These are phyloP conservation scores for Watsonalla cultraria DNA, from an alignment of 2,888 invertebrate genomes.

Conservation along the genomic window DNA sequence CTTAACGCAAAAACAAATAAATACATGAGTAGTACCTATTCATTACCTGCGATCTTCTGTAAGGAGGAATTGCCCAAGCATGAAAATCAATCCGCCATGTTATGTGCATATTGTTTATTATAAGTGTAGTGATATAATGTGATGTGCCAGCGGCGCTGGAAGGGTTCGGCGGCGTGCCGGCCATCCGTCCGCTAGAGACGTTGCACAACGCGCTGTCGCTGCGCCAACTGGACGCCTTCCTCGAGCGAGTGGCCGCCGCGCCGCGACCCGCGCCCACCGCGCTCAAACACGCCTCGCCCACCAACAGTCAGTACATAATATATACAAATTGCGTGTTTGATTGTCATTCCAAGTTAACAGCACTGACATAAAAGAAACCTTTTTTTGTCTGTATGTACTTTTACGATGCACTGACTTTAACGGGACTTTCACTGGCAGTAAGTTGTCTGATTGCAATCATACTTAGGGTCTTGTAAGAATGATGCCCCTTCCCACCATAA, in stretches of 20 bases:
- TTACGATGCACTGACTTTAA: no score
- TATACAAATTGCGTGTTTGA: background rate
- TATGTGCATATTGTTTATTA: constrained; percentile 3
- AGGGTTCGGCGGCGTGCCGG: constrained; percentile 95
- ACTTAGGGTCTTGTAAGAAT: no score
- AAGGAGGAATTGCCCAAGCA: no score
- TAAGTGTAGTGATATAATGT: background rate
- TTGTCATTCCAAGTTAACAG: background rate
- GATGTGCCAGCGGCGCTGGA: constrained; percentile 81
- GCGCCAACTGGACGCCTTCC: constrained; percentile 92
- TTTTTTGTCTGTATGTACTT: background rate
- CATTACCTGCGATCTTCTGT: no score
- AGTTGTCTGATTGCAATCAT: no score
- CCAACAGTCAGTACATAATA: constrained; percentile 48
- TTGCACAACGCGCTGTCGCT: constrained; percentile 97
- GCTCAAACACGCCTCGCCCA: constrained; percentile 57
- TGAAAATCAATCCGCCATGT: background rate
- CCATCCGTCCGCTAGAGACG: constrained; percentile 97
- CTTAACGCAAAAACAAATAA: no score
- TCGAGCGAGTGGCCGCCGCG: constrained; percentile 90
- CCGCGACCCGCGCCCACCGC: constrained; percentile 83
- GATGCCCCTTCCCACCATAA: no score
- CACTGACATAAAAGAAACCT: background rate
- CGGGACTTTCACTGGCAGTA: no score
- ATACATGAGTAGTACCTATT: no score